phyloP scores from a whole-genome alignment of 2,113 vertebrate genomes.

The Jaculus jaculus region DNA sequence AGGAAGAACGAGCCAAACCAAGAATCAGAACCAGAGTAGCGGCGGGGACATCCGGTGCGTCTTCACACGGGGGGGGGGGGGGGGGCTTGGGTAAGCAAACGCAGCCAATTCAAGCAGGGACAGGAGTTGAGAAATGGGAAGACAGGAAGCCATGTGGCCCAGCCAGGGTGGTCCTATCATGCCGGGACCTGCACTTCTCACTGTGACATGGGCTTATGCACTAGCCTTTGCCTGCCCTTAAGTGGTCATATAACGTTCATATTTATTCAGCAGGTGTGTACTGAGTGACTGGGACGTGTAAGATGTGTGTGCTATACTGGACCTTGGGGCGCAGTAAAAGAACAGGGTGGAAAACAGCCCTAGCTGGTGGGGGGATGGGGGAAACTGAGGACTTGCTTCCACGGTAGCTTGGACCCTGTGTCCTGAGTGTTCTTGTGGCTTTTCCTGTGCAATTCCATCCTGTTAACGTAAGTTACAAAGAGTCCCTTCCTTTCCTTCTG shows the following conservation, averaged over 20 bases:
- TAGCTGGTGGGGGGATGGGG: too few relatives aligned
- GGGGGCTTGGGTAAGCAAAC: too few relatives aligned
- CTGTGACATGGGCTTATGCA: neutral
- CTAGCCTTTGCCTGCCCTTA: too few relatives aligned
- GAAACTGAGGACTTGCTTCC: neutral
- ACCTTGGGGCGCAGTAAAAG: neutral
- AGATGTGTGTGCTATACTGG: neutral
- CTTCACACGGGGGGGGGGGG: neutral
- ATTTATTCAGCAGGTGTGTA: neutral
- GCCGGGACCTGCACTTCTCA: neutral
- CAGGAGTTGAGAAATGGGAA: neutral
- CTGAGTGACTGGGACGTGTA: neutral
- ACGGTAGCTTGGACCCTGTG: neutral
- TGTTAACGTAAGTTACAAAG: neutral
- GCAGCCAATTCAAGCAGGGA: neutral
- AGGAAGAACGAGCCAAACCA: neutral
- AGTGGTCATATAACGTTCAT: too few relatives aligned
- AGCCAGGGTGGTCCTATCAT: accelerated
- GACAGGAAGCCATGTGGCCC: neutral
- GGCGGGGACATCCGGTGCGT: neutral
- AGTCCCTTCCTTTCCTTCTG: neutral
- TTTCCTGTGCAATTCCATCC: neutral
- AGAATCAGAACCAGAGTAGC: neutral
- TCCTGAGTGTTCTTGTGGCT: neutral
- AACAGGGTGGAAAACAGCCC: neutral